Base-by-base conservation (phyloP, 2,888 invertebrate species). In the Tricholauxania praeusta region DNA sequence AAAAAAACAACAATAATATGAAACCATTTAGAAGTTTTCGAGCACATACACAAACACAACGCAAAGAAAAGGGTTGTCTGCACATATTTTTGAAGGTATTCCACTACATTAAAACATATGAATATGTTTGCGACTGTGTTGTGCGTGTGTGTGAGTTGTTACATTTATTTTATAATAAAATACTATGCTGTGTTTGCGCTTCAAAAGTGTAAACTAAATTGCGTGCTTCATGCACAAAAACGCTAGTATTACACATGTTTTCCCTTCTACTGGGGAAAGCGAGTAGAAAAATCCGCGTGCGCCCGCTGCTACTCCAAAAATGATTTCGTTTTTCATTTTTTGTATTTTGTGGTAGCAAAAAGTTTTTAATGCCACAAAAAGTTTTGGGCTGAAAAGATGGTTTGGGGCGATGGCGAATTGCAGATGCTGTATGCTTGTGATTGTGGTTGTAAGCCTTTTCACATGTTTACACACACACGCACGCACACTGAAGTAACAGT, bases 191-290 rank as follows among this genome's bases (percentile, higher is more conserved):
- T 49, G 64, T 49, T 15, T 62, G 32, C 4, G 64, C 39, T 39
- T 64, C 17, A 19, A 14, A 57, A 57, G 47, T 67, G 55, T 55
- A 67, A 55, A 67, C 55, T 67, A 47, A 67, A 67, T 67, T 55
- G 67, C 67, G 67, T 67, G 67, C 67, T 67, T 57, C 47, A 57
- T 19, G 67, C 67, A 57, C 55, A 55, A 67, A 66, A 52, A 66
- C 53, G 67, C 47, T 19, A 39, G 48, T 47, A 39, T 67, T 67
- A 57, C 67, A 67, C 64, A 64, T 64, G 64, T 64, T 51, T 14
- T 12, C 39, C 28, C 48, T 17, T 49, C 49, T 49, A 17, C 48
- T 10, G 32, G 8, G 2, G 32, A 47, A 62, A n/a, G 10, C 4
- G 28, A 28, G 22, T 14, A 17, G 28, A 14, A 14, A 8, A 48